Percentiles rank a stretch among this genome's conserved stretches.
phyloP scores from a whole-genome alignment of 2,888 invertebrate genomes.

The Tetheella fluctuosa region DNA sequence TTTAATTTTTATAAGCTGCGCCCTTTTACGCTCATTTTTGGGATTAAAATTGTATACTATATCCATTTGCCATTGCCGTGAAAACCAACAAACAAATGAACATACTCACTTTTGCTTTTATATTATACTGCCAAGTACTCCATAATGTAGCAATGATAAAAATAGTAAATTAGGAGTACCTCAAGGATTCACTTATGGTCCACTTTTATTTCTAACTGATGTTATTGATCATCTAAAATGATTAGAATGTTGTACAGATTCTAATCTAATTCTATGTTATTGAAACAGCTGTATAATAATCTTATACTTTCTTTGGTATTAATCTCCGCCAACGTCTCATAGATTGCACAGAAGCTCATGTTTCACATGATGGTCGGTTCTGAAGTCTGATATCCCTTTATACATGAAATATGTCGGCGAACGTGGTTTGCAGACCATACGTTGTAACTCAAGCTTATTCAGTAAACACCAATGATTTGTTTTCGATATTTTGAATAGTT shows the following conservation, averaged over 20 bases:
- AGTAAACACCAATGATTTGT: conserved; percentile 6
- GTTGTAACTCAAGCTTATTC: conserved; percentile 11
- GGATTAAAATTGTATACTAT: no score
- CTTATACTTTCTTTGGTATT: conserved; percentile 1
- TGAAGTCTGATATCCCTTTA: conserved; percentile 48
- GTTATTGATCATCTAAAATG: neutral
- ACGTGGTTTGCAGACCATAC: conserved; percentile 24
- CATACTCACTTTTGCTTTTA: no score
- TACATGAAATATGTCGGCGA: conserved; percentile 46
- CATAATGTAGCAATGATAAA: neutral
- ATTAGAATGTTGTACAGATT: neutral
- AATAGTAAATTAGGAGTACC: neutral
- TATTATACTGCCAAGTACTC: no score
- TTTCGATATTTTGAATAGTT: conserved; percentile 11
- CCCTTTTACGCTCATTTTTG: no score
- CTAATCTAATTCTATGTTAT: neutral
- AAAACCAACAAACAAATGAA: no score
- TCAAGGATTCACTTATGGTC: neutral
- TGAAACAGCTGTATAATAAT: neutral
- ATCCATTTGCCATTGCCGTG: no score
- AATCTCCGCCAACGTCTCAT: conserved; percentile 1
- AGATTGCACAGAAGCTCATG: conserved; percentile 22
- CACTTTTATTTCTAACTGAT: neutral
- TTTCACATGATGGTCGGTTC: conserved; percentile 31
- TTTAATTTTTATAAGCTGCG: no score